Evolutionary conservation across 1,140 invertebrate species (phyloP).

Genomic region (Wasmannia auropunctata): DNA sequence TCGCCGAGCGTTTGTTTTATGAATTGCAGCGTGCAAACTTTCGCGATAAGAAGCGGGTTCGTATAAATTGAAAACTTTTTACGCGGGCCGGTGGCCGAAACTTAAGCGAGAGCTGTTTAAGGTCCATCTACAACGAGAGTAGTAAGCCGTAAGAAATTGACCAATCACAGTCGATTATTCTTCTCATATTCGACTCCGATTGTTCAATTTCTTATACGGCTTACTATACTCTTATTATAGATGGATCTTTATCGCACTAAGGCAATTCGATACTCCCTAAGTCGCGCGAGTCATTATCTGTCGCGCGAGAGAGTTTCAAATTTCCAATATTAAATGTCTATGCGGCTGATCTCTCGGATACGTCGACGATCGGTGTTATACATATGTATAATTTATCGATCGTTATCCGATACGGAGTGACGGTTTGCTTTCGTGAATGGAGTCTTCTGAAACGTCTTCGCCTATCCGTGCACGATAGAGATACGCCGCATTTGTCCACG

Average conservation of each 20-base stretch:
- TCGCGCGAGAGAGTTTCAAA: not conserved
- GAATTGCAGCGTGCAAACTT: constrained; percentile 26
- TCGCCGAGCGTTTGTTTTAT: constrained; percentile 2
- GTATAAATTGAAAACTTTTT: constrained; percentile 22
- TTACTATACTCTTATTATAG: too few relatives aligned
- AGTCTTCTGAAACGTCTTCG: not conserved
- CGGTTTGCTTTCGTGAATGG: not conserved
- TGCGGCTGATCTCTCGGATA: not conserved
- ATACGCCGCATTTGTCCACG: constrained; percentile 50
- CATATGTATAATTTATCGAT: not conserved
- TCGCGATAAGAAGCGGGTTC: not conserved
- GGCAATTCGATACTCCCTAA: not conserved
- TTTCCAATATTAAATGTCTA: not conserved
- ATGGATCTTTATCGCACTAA: too few relatives aligned
- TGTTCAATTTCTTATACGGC: too few relatives aligned
- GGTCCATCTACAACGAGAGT: too few relatives aligned
- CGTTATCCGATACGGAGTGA: not conserved
- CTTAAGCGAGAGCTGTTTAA: not conserved
- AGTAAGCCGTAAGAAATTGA: too few relatives aligned
- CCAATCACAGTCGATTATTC: too few relatives aligned
- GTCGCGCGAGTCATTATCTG: not conserved
- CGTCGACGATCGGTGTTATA: too few relatives aligned
- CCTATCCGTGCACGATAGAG: not conserved
- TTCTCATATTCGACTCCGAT: too few relatives aligned
- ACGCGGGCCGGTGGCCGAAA: not conserved